Percentiles rank a stretch among this genome's conserved stretches.
phyloP scores from a whole-genome alignment of 2,797 vertebrate genomes.

The Phoeniculus purpureus region DNA sequence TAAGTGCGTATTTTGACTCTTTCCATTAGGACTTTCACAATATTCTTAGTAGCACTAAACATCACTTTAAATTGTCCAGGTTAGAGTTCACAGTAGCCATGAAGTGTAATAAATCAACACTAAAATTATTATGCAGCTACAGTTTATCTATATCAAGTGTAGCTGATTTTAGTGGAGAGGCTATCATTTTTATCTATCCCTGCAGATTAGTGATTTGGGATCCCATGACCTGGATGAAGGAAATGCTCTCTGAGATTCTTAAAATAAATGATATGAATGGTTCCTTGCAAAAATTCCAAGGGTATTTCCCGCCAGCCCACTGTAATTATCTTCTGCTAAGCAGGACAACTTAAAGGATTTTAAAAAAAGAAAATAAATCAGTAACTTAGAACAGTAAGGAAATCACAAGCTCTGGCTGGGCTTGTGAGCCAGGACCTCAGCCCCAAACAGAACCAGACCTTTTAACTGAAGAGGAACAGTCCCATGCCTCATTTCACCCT shows the following conservation, averaged over 20 bases:
- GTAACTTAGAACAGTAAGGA: not conserved
- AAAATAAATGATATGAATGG: not conserved
- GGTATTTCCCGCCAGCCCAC: not conserved
- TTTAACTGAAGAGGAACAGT: conserved; percentile 58
- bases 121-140: conserved; percentile 34
- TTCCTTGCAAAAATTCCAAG: conserved; percentile 14
- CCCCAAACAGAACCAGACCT: conserved; percentile 26
- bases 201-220: not conserved
- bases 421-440: not conserved
- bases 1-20: not conserved
- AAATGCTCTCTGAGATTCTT: not conserved
- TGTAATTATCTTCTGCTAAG: conserved; percentile 13
- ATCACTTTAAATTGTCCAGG: not conserved
- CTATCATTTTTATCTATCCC: not conserved
- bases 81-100: conserved; percentile 23
- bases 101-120: conserved; percentile 12
- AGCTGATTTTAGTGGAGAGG: conserved; percentile 3
- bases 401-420: not conserved
- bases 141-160: conserved; percentile 12
- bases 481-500: conserved; percentile 65
- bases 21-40: not conserved
- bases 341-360: not conserved
- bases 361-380: not conserved
- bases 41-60: not conserved
- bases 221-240: not conserved